These are phyloP conservation scores for Scalopus aquaticus DNA, from an alignment of 2,113 vertebrate genomes.

Conservation along the genomic window DNA sequence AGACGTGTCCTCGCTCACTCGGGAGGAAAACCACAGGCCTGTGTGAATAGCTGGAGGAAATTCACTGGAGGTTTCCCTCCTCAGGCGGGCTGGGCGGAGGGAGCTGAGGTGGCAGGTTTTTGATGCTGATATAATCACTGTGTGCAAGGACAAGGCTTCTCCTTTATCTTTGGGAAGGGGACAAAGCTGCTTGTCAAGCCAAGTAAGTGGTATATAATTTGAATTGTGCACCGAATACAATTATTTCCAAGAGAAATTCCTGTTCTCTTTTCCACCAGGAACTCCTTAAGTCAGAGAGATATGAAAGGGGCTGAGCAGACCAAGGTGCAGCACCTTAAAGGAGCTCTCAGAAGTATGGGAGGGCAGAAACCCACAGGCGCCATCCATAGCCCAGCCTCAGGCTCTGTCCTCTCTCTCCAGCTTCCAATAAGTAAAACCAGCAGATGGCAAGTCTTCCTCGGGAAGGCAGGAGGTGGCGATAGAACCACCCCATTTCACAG, in stretches of 20 bases:
- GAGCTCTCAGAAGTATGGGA: not conserved
- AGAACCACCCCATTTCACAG: not conserved
- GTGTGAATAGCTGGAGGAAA: not conserved
- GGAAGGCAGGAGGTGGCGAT: not conserved
- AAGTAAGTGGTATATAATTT: slow-evolving; percentile 75
- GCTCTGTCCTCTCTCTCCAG: not conserved
- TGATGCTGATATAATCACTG: slow-evolving; percentile 65
- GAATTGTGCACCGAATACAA: slow-evolving; percentile 29
- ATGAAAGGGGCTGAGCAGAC: not conserved
- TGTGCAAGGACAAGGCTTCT: slow-evolving; percentile 62
- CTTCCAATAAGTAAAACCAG: not conserved
- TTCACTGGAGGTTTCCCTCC: not conserved
- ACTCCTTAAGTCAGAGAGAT: not conserved
- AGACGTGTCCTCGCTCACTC: not conserved
- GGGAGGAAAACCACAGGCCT: not conserved
- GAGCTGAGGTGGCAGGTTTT: slow-evolving; percentile 65
- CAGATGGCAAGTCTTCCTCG: not conserved
- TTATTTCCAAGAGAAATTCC: slow-evolving; percentile 33
- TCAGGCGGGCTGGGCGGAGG: not conserved
- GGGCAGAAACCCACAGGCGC: not conserved
- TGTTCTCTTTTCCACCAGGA: not conserved
- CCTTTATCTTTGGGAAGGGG: slow-evolving; percentile 67
- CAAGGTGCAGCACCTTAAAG: not conserved
- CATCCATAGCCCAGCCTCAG: not conserved
- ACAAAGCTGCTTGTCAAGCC: slow-evolving; percentile 72